Conservation (phyloP, 2,888 invertebrate species). For the Ganaspis brasiliensis region DNA sequence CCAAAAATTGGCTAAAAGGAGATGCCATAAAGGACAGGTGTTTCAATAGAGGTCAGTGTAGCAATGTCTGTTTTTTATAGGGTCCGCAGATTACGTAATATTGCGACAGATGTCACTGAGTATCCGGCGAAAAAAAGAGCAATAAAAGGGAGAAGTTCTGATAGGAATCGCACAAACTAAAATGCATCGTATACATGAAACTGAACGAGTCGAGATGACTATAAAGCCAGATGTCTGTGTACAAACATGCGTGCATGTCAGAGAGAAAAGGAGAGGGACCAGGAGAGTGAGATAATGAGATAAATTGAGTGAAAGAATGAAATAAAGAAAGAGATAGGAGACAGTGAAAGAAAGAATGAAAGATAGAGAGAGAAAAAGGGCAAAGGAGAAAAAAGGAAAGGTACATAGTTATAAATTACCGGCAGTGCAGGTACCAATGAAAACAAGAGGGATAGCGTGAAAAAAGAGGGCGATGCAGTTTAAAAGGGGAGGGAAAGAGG, state of each 20-base stretch:
- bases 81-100: conserved; percentile 52
- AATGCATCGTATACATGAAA: not conserved
- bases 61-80: conserved; percentile 3
- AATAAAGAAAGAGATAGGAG: not conserved
- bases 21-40: conserved; percentile 26
- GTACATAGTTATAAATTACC: not conserved
- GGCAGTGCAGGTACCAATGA: conserved; percentile 10
- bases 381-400: conserved; percentile 24
- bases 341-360: conserved; percentile 36
- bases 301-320: not conserved
- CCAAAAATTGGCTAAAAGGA: not conserved
- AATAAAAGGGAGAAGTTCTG: conserved; percentile 13
- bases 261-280: not conserved
- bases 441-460: conserved; percentile 17
- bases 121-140: conserved; percentile 47
- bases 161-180: conserved; percentile 11
- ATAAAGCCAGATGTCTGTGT: not conserved
- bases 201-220: conserved; percentile 5
- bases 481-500: conserved; percentile 21
- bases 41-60: conserved; percentile 10
- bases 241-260: not conserved
- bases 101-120: conserved; percentile 59
- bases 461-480: too few relatives aligned
- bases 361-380: conserved; percentile 27
- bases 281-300: not conserved